phyloP scores from a whole-genome alignment of 2,113 vertebrate species.

The Saccopteryx bilineata region DNA sequence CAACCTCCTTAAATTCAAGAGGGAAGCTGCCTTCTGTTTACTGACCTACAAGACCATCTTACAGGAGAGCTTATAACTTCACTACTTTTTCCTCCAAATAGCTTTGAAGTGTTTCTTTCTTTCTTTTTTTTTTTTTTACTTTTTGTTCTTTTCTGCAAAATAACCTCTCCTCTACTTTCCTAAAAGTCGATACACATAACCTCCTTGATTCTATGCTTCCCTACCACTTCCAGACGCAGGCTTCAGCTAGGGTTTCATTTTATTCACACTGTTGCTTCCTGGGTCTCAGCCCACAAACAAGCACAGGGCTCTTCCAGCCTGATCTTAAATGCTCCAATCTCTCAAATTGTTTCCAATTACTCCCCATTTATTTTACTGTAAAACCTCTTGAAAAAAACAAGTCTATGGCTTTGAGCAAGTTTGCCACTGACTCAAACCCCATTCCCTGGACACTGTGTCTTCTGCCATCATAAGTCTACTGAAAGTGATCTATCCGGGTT shows the following conservation, averaged over 20 bases:
- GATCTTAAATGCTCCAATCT: not conserved
- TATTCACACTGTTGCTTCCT: not conserved
- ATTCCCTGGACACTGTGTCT: rapidly evolving
- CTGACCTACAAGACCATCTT: not conserved
- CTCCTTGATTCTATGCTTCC: not conserved
- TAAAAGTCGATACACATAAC: not conserved
- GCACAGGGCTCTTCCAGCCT: not conserved
- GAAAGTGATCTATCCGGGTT: not conserved
- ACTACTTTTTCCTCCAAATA: not conserved
- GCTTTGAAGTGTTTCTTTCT: not conserved
- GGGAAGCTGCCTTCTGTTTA: not conserved
- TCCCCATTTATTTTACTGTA: not conserved
- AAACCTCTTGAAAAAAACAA: not conserved
- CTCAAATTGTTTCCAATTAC: not conserved
- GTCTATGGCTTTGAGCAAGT: not conserved
- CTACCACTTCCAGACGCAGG: not conserved
- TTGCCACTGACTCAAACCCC: not conserved
- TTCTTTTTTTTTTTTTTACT: not conserved
- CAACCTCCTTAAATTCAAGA: not conserved
- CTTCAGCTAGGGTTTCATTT: not conserved
- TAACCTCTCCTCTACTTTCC: not conserved
- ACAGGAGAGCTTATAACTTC: not conserved
- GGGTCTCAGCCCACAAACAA: not conserved
- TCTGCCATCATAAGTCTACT: not conserved
- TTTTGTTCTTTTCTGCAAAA: not conserved